Evolutionary conservation across 2,113 vertebrate species (phyloP).

Genomic region (Alouatta palliata): DNA sequence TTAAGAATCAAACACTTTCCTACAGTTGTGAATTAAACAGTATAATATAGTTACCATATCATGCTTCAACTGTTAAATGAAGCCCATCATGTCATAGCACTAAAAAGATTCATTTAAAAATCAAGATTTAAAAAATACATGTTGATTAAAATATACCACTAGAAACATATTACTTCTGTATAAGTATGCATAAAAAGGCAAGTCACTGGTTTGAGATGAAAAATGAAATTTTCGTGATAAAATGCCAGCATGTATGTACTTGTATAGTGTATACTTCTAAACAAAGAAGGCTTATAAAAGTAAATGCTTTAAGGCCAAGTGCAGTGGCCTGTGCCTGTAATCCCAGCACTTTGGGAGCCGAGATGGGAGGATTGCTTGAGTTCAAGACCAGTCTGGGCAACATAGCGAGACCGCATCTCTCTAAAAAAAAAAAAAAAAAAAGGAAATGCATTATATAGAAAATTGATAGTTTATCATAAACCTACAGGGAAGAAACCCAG

Average conservation of each 20-base stretch:
- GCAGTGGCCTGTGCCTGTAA: no score
- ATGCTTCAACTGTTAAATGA: slow-evolving; percentile 11
- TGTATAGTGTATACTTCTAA: neutral
- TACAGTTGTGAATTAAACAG: slow-evolving; percentile 42
- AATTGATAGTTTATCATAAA: slow-evolving; percentile 13
- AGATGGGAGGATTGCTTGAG: no score
- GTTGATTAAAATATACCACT: neutral
- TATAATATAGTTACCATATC: neutral
- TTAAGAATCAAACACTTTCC: slow-evolving; percentile 14
- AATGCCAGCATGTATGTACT: neutral
- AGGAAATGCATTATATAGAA: neutral
- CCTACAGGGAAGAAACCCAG: neutral
- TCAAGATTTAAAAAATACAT: slow-evolving; percentile 3
- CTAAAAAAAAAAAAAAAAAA: neutral
- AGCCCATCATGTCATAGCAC: slow-evolving; percentile 25
- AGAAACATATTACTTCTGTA: neutral
- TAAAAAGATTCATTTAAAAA: slow-evolving; percentile 43
- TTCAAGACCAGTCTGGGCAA: no score
- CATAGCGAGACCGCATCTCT: no score
- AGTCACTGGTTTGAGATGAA: neutral
- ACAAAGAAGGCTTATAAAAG: neutral
- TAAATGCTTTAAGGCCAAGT: neutral
- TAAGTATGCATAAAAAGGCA: neutral
- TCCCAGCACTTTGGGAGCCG: no score
- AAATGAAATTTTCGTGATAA: neutral